Base-by-base conservation (phyloP, 1,140 invertebrate species). In the Drosophila punjabiensis region DNA sequence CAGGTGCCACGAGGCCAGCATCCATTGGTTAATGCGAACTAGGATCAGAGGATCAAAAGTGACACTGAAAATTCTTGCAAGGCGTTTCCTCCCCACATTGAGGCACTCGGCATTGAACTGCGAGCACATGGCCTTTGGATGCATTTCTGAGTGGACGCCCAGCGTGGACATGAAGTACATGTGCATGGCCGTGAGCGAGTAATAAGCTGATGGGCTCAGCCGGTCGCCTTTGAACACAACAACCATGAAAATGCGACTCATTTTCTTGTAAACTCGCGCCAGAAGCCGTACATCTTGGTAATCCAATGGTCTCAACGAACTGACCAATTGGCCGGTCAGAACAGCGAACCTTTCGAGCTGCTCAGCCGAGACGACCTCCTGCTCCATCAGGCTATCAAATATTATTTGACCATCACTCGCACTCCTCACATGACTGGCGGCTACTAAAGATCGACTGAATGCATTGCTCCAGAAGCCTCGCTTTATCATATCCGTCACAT, bases 291-390 rank as follows among this genome's bases (percentile, higher is more conserved):
- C 77, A 0, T 20, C 55, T 2, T 10, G 3, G 20, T 55, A 62
- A 6, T 65, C 35, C 3, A 79, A 5, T 3, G 77, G 61, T 1
- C 1, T 3, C 9, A 79, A 5, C 0, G 20, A 3, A 0, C 1
- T 3, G 5, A 79, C 0, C 0, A 79, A 45, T 7, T 48, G 6
- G 1, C 13, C 5, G 37, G 20, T 48, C 61, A 79, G 14, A 3
- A 56, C 4, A 1, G 30, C 43, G 4, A 79, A 5, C 43, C 58
- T 62, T 20, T 79, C 77, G 20, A 79, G 24, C 37, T 79, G 77
- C 0, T 24, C 13, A 6, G 11, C 28, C 20, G 77, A 62, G 5
- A 7, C 6, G 0, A 43, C 14, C 0, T 20, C 8, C 6, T 28
- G 6, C 2, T 24, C 1, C 1, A 2, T 0, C 3, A 79, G 0